phyloP scores from a whole-genome alignment of 1,140 invertebrate species.

The Octopus sinensis region DNA sequence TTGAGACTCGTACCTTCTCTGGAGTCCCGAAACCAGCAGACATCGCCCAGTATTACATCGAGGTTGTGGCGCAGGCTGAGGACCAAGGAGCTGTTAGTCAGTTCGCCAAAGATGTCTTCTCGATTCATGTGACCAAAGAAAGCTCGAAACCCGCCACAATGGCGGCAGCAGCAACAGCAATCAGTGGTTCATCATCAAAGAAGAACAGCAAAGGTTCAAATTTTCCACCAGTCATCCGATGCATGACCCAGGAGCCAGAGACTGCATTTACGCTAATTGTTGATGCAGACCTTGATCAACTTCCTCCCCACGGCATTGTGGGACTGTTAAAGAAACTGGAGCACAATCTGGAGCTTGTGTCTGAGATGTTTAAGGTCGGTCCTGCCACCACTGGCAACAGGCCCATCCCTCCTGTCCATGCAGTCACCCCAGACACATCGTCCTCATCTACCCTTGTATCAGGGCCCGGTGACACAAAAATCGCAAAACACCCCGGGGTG shows the following conservation, averaged over 20 bases:
- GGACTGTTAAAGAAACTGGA: conserved; percentile 41
- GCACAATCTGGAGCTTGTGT: conserved; percentile 40
- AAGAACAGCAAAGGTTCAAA: conserved; percentile 18
- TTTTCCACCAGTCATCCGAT: conserved; percentile 38
- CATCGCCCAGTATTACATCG: too few relatives aligned
- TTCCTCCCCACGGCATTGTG: conserved; percentile 37
- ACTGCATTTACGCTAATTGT: conserved; percentile 52
- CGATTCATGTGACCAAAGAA: conserved; percentile 38
- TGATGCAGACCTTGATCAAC: conserved; percentile 46
- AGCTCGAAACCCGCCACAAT: conserved; percentile 23
- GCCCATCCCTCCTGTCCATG: conserved; percentile 44
- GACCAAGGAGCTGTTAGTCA: too few relatives aligned
- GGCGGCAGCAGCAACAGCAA: background rate
- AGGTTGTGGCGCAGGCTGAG: too few relatives aligned
- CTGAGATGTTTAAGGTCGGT: conserved; percentile 59
- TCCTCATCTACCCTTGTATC: conserved; percentile 62
- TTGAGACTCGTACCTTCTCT: too few relatives aligned
- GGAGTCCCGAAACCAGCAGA: too few relatives aligned
- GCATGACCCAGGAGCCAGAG: conserved; percentile 45
- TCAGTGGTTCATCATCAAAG: conserved; percentile 14
- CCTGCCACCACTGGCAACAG: conserved; percentile 40
- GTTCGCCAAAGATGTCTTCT: conserved; percentile 44
- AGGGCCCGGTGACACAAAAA: conserved; percentile 64
- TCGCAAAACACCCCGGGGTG: conserved; percentile 58
- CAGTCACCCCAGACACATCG: conserved; percentile 26